A percentile compares a stretch with the other conserved stretches of the same genome.
These are phyloP conservation scores for Sarcophaga subvicina DNA, from an alignment of 2,888 invertebrate species.

Conservation along the genomic window DNA sequence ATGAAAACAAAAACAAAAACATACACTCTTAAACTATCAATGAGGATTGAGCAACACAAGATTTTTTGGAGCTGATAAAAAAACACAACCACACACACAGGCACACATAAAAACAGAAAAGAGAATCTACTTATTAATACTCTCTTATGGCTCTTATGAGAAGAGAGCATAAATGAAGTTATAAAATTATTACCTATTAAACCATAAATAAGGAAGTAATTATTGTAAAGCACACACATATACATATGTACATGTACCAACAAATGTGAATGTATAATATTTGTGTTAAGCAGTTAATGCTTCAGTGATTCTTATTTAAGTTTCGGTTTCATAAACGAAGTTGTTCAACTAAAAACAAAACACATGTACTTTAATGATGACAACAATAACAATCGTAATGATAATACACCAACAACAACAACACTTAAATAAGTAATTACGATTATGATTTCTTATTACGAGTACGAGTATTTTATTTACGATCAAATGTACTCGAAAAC, in stretches of 20 bases:
- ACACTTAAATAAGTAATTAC: no score
- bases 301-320: conserved; percentile 45
- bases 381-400: neutral
- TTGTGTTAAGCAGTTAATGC: conserved; percentile 44
- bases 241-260: neutral
- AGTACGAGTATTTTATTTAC: neutral
- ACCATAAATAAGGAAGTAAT: conserved; percentile 40
- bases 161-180: neutral
- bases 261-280: conserved; percentile 16
- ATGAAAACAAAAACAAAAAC: no score
- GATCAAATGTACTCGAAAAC: neutral
- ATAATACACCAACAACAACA: neutral
- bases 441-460: no score
- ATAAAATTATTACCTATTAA: neutral
- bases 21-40: neutral
- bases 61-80: neutral
- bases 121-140: no score
- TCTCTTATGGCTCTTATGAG: neutral
- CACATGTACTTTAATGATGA: neutral
- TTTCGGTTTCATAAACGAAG: conserved; percentile 3
- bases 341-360: neutral
- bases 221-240: neutral
- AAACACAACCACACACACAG: neutral
- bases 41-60: neutral
- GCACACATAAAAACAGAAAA: neutral